Base-by-base conservation (phyloP, 2,113 vertebrate species). In the Eudyptes chrysolophus region DNA sequence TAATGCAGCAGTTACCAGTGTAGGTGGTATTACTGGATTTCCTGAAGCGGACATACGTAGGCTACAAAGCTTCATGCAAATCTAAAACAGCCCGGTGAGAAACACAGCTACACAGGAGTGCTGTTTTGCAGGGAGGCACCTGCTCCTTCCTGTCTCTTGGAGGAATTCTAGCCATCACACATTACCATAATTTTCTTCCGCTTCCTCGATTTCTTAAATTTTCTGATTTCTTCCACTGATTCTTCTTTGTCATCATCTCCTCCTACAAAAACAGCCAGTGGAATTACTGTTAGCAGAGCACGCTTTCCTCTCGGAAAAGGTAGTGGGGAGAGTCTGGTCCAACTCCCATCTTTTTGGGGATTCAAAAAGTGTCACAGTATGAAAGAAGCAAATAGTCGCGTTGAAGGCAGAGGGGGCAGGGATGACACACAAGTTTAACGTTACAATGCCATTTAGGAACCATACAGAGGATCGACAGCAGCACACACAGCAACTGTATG, bases 161-260 rank as follows among this genome's bases (percentile, higher is more conserved):
- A 81, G 72, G 22, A 80, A 26, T 44, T 92, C n/a, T 9, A 42
- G 26, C 69, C 69, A 44, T 38, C 58, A 38, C 80, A 81, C 93
- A 25, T 89, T 98, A 99, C 99, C 90, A 96, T 95, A 3, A 94
- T 81, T 93, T 98, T 99, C 96, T 97, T 99, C 29, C 92, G 62
- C 90, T 75, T 96, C 87, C 98, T 98, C 0, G 98, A 97, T 95
- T 98, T 99, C 97, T 99, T 99, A 76, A 99, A 98, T 76, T 92
- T 99, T 92, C 94, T 98, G 15, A 92, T 97, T 18, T 97, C 98
- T 92, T 99, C 98, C 24, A 95, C 75, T 0, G 96, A 97, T 32
- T 99, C 98, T 12, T 95, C 94, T 34, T 97, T 97, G 44, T 98
- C 98, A 9, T 88, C 89, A 7, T 72, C 62, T 61, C 54, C 69